Base-by-base conservation (phyloP, 2,113 vertebrate genomes). In the Leptobrachium leishanense region DNA sequence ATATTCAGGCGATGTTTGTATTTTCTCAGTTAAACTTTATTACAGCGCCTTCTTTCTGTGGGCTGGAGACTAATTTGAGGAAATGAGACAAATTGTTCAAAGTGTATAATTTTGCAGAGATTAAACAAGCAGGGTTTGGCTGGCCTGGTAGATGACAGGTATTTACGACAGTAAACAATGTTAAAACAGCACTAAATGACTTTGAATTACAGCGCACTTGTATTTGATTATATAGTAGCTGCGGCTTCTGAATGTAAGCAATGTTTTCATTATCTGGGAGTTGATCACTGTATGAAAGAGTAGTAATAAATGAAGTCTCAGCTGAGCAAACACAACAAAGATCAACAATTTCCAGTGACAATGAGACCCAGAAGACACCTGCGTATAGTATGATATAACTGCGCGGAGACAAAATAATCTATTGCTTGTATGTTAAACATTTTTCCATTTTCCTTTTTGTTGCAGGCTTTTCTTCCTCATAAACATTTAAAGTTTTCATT, bases 141-240 rank as follows among this genome's bases (percentile, higher is more conserved):
- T 64, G 9, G 20, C 62, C n/a, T n/a, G n/a, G n/a, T n/a, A 64
- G 62, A 31, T 39, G 20, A 54, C n/a, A 71, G 70, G 70, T 72
- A 72, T 72, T 72, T 72, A 72, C 31, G 31, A 72, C 39, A 7
- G n/a, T 72, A 57, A 40, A 72, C 40, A 50, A 53, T 53, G n/a
- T 50, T 53, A 42, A 57, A 44, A 72, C 11, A 4, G 4, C 53
- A 39, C 50, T 57, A 57, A 72, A 72, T 72, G 70, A 41, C 39
- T 55, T 15, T 42, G 11, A 72, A 72, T 72, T 72, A 72, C 39
- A 72, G 70, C 31, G 10, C 41, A 72, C 1, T 39, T 41, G 7
- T 5, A 41, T 72, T 57, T 72, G 44, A 72, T 57, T 72, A 13
- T 44, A 72, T 15, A 9, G 50, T 55, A 72, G 55, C 41, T 5